Base-by-base conservation (phyloP, 2,888 invertebrate genomes). In the Pammene aurita region DNA sequence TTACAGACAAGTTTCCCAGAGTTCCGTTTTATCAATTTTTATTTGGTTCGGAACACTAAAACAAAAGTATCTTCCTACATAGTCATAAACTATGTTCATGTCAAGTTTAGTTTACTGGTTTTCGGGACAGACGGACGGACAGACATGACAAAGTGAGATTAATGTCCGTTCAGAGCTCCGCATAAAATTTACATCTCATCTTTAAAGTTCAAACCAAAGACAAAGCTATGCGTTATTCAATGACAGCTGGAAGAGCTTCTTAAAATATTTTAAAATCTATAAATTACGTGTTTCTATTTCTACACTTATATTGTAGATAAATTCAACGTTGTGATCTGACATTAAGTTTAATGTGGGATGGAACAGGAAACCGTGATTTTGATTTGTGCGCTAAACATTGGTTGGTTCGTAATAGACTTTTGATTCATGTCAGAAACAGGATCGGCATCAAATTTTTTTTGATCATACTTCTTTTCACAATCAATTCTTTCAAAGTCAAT, bases 171-270 rank as follows among this genome's bases (percentile, higher is more conserved):
- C 44, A 35, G 67, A 52, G 16, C 16, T 48, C 55, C 41, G 63
- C 58, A 69, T 69, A 64, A 62, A 63, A 69, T 69, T 69, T 69
- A 60, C 68, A 69, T 69, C 58, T 69, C 57, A 69, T 69, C 64
- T 54, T 5, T 52, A 46, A 58, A 64, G 46, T 58, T 64, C 63
- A 58, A 54, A 38, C 54, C 1, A 5, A 48, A 14, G 13, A 42
- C 26, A 18, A 48, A 14, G 13, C 52, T 26, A 18, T 34, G 18
- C 50, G 34, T 54, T 14, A 38, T n/a, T 50, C 46, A 38, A 34
- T 35, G 14, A 18, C 34, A 35, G 26, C 16, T 38, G 41, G 9
- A 34, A 14, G 34, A 46, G 42, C 13, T 44, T 55, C 10, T 14
- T 14, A 26, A 6, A 38, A 11, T 38, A n/a, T 13, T 54, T 54